A percentile compares a stretch with the other conserved stretches of the same genome.
Conservation (phyloP, 2,797 vertebrate species). For the Sebastes baramenuke region DNA sequence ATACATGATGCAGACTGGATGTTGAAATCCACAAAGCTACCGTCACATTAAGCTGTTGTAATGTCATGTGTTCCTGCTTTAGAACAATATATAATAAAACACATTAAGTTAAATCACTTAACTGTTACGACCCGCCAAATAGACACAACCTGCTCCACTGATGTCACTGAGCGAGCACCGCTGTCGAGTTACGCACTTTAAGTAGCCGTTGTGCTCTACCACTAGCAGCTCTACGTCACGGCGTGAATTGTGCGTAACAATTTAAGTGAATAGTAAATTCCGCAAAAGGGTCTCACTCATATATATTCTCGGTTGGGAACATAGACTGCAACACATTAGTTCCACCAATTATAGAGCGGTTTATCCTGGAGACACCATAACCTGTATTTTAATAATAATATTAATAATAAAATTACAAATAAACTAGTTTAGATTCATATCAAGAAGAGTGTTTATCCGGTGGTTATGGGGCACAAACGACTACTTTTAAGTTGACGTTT, state of each 20-base stretch:
- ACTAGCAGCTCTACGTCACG: accelerated
- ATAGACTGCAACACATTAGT: not conserved
- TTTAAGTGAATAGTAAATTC: conserved; percentile 56
- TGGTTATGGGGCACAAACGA: too few relatives aligned
- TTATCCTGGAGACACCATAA: not conserved
- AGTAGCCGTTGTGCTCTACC: not conserved
- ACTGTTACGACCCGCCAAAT: conserved; percentile 26
- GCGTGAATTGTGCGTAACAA: not conserved
- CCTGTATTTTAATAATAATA: too few relatives aligned
- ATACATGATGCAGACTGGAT: not conserved
- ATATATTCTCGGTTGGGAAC: conserved; percentile 1
- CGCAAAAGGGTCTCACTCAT: conserved; percentile 17
- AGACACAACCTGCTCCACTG: not conserved
- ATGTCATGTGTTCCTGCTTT: not conserved
- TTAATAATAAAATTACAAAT: too few relatives aligned
- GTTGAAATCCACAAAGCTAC: not conserved
- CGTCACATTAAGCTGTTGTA: not conserved
- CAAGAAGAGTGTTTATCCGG: not conserved
- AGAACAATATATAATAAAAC: not conserved
- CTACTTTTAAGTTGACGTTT: not conserved
- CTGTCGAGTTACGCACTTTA: conserved; percentile 27
- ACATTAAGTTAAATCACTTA: not conserved
- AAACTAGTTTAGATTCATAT: not conserved
- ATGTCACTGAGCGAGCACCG: conserved; percentile 15
- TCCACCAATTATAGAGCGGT: conserved; percentile 8